phyloP scores from a whole-genome alignment of 2,113 vertebrate genomes.

The Mastomys natalensis region DNA sequence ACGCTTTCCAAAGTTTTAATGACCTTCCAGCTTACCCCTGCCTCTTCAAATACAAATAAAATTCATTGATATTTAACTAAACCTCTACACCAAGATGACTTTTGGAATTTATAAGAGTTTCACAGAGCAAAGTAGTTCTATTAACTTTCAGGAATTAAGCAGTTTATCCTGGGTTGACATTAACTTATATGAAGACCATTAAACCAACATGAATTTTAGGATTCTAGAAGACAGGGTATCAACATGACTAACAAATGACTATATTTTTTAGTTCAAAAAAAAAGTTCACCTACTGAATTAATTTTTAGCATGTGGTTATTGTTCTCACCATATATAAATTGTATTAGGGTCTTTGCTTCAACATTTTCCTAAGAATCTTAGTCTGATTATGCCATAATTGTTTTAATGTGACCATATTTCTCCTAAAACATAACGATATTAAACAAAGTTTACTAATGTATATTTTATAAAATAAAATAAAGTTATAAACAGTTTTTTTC shows the following conservation, averaged over 20 bases:
- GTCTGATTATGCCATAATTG: not conserved
- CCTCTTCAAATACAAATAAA: not conserved
- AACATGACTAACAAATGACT: not conserved
- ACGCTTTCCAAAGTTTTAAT: not conserved
- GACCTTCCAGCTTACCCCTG: not conserved
- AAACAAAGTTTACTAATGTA: not conserved
- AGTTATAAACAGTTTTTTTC: not conserved
- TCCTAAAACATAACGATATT: not conserved
- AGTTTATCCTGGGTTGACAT: not conserved
- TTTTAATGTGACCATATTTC: not conserved
- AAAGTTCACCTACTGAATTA: not conserved
- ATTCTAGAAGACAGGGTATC: not conserved
- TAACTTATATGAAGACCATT: not conserved
- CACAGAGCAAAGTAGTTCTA: not conserved
- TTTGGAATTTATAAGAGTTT: not conserved
- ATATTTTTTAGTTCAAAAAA: not conserved
- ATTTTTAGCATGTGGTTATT: not conserved
- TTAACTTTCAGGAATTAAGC: not conserved
- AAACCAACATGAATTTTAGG: not conserved
- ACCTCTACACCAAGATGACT: not conserved
- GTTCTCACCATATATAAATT: not conserved
- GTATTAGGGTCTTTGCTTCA: not conserved
- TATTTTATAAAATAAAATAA: conserved; percentile 21
- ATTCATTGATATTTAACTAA: not conserved
- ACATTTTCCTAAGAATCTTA: not conserved